Evolutionary conservation across 2,113 vertebrate genomes (phyloP), one percentile per base, ranked within the genome.

Genomic region (Cichladusa arquata): DNA sequence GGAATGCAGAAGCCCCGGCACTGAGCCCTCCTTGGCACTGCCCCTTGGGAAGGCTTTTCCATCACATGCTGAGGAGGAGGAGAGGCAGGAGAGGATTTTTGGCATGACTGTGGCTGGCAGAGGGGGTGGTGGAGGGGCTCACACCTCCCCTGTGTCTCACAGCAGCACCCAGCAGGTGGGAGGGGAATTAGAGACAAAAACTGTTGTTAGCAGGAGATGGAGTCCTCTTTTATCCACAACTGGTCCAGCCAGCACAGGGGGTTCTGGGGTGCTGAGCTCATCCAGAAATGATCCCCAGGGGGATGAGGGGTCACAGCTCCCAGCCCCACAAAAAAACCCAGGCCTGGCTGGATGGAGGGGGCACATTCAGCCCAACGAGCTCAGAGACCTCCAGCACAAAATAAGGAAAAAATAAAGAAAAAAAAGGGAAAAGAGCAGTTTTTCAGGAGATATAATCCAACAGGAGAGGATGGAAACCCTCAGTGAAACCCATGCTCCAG

Each of bases 341-440:
- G 8, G 8, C 58, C n/a, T 0, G 2, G 4, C 8, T 18, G 31
- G 31, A 47, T n/a, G 48, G 31, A 5, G 6, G 57, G 67, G 44
- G 24, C 45, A 65, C 9, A 1, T 14, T 64, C 81, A 57, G 9
- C 54, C 54, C 3, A 0, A 9, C 0, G 0, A 57, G 72, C n/a
- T 54, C 3, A 1, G 58, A 12, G 9, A 25, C 5, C 19, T 25
- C 28, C 57, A 53, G 74, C 22, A 51, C 74, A 38, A 47, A 26
- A 42, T 48, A 51, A 48, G 47, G 47, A 47, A 47, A 23, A 47
- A 23, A 47, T 23, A 47, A 45, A 45, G 19, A 47, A 23, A 23
- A 47, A 44, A n/a, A 33, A 45, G 19, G 25, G 28, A 26, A 20
- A 53, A 66, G 11, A 82, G 28, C 9, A 50, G 12, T 6, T 42